Conservation (phyloP, 2,113 vertebrate species). For the Gadus macrocephalus region DNA sequence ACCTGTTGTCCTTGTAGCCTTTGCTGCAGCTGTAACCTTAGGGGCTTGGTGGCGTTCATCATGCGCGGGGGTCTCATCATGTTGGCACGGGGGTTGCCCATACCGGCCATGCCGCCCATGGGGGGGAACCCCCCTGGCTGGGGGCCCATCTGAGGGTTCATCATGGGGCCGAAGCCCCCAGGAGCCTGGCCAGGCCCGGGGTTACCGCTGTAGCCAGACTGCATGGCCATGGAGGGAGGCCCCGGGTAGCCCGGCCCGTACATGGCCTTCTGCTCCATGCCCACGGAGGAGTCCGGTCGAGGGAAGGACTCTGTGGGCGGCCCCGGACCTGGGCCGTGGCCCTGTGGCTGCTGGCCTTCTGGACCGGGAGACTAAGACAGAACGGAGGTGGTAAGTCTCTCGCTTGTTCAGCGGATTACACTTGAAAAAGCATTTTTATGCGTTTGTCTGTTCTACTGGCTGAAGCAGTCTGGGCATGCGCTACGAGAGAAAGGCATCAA, state of each 20-base stretch:
- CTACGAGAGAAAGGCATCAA: too few species aligned
- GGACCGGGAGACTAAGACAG: constrained; percentile 44
- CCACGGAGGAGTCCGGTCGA: constrained; percentile 78
- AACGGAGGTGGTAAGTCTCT: not conserved
- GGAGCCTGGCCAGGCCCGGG: constrained; percentile 79
- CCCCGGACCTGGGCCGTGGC: constrained; percentile 41
- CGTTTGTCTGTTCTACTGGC: too few species aligned
- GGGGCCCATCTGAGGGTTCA: constrained; percentile 59
- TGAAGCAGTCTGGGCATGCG: too few species aligned
- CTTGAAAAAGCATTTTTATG: too few species aligned
- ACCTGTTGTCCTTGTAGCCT: constrained; percentile 97
- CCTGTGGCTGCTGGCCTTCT: constrained; percentile 43
- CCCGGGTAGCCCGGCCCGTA: constrained; percentile 84
- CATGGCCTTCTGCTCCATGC: constrained; percentile 86
- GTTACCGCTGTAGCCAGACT: constrained; percentile 70
- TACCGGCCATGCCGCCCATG: constrained; percentile 64
- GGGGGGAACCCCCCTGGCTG: constrained; percentile 69
- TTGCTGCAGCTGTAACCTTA: constrained; percentile 92
- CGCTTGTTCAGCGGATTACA: not conserved
- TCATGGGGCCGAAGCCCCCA: constrained; percentile 80
- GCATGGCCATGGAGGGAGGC: constrained; percentile 78
- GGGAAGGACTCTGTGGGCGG: constrained; percentile 78
- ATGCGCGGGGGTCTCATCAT: constrained; percentile 85
- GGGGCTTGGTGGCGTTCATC: constrained; percentile 84
- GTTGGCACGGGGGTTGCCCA: constrained; percentile 81